A percentile compares a stretch with the other conserved stretches of the same genome.
Evolutionary conservation across 2,888 invertebrate genomes (phyloP).

Genomic region (Deilephila elpenor): DNA sequence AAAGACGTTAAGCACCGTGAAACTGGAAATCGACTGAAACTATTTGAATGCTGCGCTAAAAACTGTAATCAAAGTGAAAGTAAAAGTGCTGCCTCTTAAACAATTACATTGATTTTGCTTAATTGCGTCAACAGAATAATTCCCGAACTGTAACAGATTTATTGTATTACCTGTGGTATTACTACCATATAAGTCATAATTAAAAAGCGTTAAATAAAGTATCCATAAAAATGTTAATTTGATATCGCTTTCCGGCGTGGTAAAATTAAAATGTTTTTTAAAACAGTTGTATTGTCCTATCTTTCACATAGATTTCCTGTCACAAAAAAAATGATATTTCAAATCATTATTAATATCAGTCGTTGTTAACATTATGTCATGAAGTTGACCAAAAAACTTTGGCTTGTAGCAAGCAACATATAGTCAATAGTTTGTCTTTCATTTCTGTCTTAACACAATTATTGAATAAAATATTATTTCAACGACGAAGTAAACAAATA

Average conservation of each 20-base stretch:
- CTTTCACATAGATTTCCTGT: no score
- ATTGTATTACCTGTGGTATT: neutral
- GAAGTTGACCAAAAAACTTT: no score
- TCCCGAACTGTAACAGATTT: neutral
- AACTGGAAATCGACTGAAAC: neutral
- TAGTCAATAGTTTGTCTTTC: no score
- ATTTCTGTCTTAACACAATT: no score
- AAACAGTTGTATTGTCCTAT: no score
- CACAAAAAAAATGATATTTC: no score
- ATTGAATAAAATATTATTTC: no score
- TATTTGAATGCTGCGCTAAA: no score
- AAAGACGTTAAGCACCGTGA: neutral
- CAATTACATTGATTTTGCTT: neutral
- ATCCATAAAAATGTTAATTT: neutral
- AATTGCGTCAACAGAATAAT: neutral
- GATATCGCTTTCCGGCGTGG: neutral
- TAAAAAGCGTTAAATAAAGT: neutral
- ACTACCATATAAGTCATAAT: neutral
- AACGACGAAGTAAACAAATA: no score
- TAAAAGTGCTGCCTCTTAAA: neutral
- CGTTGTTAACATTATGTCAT: no score
- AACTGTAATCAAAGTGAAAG: slow-evolving; percentile 21
- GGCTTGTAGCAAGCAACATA: no score
- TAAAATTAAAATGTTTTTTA: neutral
- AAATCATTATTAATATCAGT: no score